Percentiles rank a stretch among this genome's conserved stretches.
Evolutionary conservation across 2,888 invertebrate genomes (phyloP).

Genomic region (Sesia apiformis): DNA sequence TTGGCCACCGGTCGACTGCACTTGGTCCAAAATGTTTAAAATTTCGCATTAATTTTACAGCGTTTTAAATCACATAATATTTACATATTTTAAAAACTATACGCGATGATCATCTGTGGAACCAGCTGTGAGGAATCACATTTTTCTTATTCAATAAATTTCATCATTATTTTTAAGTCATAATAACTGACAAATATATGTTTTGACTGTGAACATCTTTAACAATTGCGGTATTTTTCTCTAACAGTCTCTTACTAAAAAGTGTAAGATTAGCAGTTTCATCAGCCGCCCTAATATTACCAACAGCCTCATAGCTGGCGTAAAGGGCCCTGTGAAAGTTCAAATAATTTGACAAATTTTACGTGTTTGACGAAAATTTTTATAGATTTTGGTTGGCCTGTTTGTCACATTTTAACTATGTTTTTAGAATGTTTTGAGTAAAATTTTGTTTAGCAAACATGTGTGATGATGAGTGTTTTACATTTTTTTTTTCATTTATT

Average conservation of each 20-base stretch:
- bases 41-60: background rate
- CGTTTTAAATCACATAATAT: conserved; percentile 1
- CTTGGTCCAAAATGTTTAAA: conserved; percentile 58
- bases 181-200: background rate
- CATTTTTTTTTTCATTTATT: too few relatives aligned
- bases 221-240: background rate
- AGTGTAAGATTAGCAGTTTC: background rate
- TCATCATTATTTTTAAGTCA: background rate
- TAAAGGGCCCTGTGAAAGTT: too few relatives aligned
- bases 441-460: too few relatives aligned
- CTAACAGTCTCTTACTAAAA: background rate
- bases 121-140: conserved; percentile 5
- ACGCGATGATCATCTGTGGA: conserved; percentile 1
- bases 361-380: too few relatives aligned
- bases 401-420: too few relatives aligned
- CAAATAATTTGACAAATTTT: too few relatives aligned
- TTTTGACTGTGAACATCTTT: background rate
- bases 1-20: conserved; percentile 50
- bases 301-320: background rate
- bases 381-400: too few relatives aligned
- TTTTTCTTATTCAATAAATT: background rate
- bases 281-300: background rate
- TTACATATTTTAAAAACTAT: conserved; percentile 4
- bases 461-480: too few relatives aligned
- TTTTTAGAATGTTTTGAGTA: too few relatives aligned